Evolutionary conservation across 2,113 vertebrate genomes (phyloP).

Genomic region (Poeciliopsis retropinna): DNA sequence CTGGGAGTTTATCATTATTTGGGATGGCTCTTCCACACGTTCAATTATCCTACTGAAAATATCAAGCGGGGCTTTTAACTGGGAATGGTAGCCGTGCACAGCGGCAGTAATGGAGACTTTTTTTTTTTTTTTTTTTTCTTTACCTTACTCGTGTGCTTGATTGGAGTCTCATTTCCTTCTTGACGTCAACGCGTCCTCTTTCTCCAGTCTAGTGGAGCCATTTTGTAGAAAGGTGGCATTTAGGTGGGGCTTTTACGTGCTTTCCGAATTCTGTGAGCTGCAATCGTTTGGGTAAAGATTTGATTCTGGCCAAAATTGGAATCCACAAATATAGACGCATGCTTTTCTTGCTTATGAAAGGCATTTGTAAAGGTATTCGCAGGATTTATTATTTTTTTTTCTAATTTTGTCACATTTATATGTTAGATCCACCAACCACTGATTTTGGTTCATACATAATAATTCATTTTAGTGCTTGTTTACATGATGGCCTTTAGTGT

Average conservation of each 20-base stretch:
- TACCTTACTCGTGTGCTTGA: conserved; percentile 23
- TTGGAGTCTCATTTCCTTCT: conserved; percentile 11
- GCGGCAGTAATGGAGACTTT: conserved; percentile 32
- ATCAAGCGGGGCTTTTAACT: conserved; percentile 43
- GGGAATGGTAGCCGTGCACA: conserved; percentile 23
- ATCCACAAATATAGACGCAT: background rate
- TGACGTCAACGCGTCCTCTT: conserved; percentile 4
- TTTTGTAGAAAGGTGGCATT: conserved; percentile 13
- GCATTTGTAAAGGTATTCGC: too few species aligned
- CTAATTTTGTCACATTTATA: background rate
- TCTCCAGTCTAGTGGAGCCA: conserved; percentile 2
- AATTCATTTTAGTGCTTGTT: background rate
- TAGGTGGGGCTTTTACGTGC: background rate
- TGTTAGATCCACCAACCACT: background rate
- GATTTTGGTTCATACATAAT: background rate
- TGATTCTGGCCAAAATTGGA: background rate
- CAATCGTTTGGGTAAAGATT: background rate
- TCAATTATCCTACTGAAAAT: conserved; percentile 43
- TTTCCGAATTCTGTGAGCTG: background rate
- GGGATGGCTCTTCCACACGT: conserved; percentile 46
- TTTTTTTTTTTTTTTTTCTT: conserved; percentile 17
- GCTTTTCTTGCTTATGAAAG: too few species aligned
- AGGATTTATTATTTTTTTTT: too few species aligned
- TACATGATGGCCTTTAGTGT: background rate
- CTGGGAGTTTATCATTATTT: conserved; percentile 49